Conservation (phyloP, 2,888 invertebrate genomes). For the Mimachlamys varia region DNA sequence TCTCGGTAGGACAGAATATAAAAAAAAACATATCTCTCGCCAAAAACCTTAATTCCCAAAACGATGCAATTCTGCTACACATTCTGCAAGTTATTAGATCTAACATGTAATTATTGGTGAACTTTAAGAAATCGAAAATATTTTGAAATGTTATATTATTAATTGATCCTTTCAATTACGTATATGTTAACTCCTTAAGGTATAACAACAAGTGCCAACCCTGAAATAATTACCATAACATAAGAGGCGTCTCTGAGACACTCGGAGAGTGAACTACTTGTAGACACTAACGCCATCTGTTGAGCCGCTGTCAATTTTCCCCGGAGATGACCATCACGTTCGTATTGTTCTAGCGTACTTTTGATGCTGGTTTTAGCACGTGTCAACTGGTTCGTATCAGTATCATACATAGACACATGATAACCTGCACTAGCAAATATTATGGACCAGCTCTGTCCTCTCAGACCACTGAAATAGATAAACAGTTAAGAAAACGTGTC, state of each 20-base stretch:
- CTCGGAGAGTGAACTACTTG: conserved; percentile 87
- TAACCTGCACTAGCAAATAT: conserved; percentile 95
- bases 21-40: too few species aligned
- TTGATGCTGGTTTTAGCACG: conserved; percentile 59
- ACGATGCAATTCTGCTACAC: too few species aligned
- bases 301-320: conserved; percentile 88
- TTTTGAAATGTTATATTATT: too few species aligned
- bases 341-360: conserved; percentile 63
- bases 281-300: conserved; percentile 91
- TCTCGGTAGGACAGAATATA: too few species aligned
- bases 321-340: conserved; percentile 86
- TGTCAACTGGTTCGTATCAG: conserved; percentile 69
- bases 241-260: conserved; percentile 90
- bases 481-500: too few species aligned
- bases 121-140: too few species aligned
- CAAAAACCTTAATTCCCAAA: too few species aligned
- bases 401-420: conserved; percentile 92
- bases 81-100: too few species aligned
- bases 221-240: conserved; percentile 82
- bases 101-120: too few species aligned
- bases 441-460: conserved; percentile 99
- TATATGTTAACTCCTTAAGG: too few species aligned
- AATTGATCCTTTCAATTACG: too few species aligned
- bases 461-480: conserved; percentile 89
- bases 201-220: too few species aligned